Conservation (phyloP, 2,113 vertebrate species). For the Microcebus griseorufus region DNA sequence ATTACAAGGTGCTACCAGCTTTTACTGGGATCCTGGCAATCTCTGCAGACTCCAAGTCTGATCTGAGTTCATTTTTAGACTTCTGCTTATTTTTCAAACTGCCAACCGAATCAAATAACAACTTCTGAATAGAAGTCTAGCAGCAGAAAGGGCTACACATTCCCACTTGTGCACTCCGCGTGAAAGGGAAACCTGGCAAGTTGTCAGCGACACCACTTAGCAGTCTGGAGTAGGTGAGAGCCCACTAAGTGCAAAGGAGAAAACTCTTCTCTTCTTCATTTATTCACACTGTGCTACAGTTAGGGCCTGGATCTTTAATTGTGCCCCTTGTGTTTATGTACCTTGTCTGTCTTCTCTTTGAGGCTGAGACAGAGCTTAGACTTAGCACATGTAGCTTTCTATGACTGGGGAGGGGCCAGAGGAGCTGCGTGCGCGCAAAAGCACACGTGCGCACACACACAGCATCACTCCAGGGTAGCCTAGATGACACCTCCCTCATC, state of each 20-base stretch:
- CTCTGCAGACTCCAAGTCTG: conserved; percentile 27
- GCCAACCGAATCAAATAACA: background rate
- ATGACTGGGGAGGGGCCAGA: background rate
- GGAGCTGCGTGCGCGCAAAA: background rate
- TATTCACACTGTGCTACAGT: background rate
- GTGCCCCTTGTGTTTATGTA: background rate
- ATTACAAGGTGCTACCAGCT: background rate
- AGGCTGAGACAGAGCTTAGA: background rate
- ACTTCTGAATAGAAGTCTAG: background rate
- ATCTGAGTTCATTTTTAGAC: background rate
- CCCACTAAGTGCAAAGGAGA: background rate
- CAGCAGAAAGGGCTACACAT: background rate
- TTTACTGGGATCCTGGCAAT: conserved; percentile 35
- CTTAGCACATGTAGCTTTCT: background rate
- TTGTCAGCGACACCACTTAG: background rate
- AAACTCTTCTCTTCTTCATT: background rate
- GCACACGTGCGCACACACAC: background rate
- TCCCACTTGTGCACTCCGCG: background rate
- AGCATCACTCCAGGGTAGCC: background rate
- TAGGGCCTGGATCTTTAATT: background rate
- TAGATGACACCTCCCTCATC: too few species aligned
- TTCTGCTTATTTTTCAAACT: background rate
- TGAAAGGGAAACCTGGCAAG: background rate
- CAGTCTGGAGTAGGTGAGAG: background rate
- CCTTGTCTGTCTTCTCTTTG: background rate